Base-by-base conservation (phyloP, 2,113 vertebrate genomes). In the Calyptommatus sinebrachiatus region DNA sequence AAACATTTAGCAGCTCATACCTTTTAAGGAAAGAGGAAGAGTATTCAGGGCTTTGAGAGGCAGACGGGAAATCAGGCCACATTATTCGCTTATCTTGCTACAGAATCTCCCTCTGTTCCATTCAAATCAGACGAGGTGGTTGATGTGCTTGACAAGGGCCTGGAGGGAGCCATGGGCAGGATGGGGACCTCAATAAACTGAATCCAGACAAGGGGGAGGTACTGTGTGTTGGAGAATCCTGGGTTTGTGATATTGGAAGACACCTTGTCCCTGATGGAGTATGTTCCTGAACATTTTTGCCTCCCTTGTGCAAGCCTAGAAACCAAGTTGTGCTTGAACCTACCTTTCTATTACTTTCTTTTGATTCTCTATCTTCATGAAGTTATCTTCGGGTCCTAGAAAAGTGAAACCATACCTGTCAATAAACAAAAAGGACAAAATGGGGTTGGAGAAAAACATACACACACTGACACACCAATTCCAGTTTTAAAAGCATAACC, bases 361-460 rank as follows among this genome's bases (percentile, higher is more conserved):
- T 92, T 96, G 95, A 94, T 98, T 99, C 77, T 92, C 91, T 87
- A 99, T 92, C 94, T 94, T 97, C 97, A 99, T 97, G 81, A 82
- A 92, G 91, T 96, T 93, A 5, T 96, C 97, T 90, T 95, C 95
- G 71, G 96, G 93, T 85, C 98, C 98, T 86, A 98, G 94, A 94
- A 97, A 99, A 84, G 96, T 97, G 92, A 99, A 99, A 89, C 98
- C 98, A 81, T 97, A 97, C 95, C 98, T 99, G 93, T 93, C 88
- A 90, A 93, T 88, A 92, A 93, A 93, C 87, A 93, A 93, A 87
- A 82, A 92, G 88, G 85, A 93, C 85, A 90, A 69, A 87, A 88
- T 35, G 89, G 71, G 85, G 80, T 91, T 89, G 89, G 86, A 87
- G 87, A 82, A 71, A 93, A n/a, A n/a, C n/a, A n/a, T n/a, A 78